phyloP scores from a whole-genome alignment of 2,797 vertebrate species.

The Sebastiscus tertius region DNA sequence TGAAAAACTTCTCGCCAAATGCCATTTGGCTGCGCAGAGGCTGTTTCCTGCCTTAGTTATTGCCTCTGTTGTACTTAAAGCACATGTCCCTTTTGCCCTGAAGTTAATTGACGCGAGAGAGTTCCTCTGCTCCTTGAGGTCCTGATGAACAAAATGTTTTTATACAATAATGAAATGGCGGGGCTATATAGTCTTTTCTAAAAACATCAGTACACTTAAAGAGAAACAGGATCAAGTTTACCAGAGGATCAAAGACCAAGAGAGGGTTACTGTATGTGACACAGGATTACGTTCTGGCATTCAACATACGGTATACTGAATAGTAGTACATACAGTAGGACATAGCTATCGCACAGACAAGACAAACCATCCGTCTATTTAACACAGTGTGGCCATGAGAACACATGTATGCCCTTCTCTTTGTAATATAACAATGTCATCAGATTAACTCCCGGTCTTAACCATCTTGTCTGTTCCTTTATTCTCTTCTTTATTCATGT shows the following conservation, averaged over 20 bases:
- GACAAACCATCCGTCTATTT: background rate
- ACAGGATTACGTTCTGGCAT: background rate
- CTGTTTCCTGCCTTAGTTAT: background rate
- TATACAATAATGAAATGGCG: background rate
- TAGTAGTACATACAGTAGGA: background rate
- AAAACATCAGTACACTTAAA: background rate
- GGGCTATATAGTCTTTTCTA: background rate
- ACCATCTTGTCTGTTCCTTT: no score
- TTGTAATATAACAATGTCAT: no score
- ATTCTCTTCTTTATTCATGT: no score
- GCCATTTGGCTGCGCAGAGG: background rate
- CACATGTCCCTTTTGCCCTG: background rate
- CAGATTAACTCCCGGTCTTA: no score
- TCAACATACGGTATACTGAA: background rate
- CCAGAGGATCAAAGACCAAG: background rate
- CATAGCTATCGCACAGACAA: background rate
- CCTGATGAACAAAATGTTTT: background rate
- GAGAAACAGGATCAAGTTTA: background rate
- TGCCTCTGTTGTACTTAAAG: background rate
- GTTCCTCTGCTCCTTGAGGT: background rate
- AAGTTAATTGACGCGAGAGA: background rate
- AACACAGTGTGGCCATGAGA: background rate
- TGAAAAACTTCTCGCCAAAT: conserved; percentile 13
- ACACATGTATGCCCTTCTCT: background rate
- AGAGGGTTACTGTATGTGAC: background rate